Evolutionary conservation across 2,113 vertebrate genomes (phyloP).

Genomic region (Tachycineta bicolor): DNA sequence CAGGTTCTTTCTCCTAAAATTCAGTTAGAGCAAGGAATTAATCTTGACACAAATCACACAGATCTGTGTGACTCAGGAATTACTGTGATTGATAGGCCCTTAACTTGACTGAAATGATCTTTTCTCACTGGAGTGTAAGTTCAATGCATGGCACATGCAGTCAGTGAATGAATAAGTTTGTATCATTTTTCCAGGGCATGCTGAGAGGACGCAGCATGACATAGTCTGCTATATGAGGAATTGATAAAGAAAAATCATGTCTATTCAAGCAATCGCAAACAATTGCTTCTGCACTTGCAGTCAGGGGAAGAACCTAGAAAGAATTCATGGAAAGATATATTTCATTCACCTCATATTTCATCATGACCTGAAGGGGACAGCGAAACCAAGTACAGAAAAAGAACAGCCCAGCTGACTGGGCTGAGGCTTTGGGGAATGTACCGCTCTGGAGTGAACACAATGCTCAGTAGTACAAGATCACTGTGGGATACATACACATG

Average conservation of each 20-base stretch:
- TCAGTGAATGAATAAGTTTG: not conserved
- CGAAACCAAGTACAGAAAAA: not conserved
- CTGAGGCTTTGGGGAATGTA: not conserved
- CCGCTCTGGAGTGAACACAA: rapidly evolving
- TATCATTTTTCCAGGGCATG: not conserved
- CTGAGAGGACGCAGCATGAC: not conserved
- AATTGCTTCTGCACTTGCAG: not conserved
- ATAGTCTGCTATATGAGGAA: not conserved
- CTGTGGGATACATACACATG: not conserved
- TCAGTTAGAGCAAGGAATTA: not conserved
- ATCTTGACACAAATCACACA: not conserved
- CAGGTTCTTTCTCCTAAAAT: not conserved
- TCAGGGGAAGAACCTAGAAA: not conserved
- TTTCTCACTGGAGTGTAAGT: not conserved
- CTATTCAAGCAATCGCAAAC: not conserved
- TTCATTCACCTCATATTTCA: not conserved
- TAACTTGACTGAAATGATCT: not conserved
- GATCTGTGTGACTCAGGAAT: not conserved
- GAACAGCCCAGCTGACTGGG: not conserved
- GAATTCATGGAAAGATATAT: not conserved
- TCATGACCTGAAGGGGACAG: not conserved
- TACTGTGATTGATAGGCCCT: not conserved
- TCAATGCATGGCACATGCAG: not conserved
- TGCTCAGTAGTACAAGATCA: no score
- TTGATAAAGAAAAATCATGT: not conserved